A percentile compares a stretch with the other conserved stretches of the same genome.
Conservation (phyloP, 2,888 invertebrate species). For the Tetropium fuscum region DNA sequence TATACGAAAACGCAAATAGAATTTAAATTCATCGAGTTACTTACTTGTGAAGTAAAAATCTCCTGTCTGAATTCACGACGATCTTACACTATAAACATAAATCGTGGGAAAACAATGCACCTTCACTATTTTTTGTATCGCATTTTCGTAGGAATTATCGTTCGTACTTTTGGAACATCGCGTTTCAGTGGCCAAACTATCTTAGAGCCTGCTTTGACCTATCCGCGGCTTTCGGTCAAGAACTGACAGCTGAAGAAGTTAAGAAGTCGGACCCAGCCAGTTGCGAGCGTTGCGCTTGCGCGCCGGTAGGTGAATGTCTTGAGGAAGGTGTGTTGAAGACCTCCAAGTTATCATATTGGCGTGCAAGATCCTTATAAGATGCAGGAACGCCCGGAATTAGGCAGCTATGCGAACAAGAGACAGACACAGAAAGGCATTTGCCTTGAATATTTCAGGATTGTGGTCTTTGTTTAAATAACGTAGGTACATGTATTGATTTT, state of each 20-base stretch:
- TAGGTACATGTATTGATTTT: no score
- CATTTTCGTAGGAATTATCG: conserved; percentile 31
- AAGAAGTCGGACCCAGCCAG: conserved; percentile 54
- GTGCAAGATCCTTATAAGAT: background rate
- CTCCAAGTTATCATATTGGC: conserved; percentile 5
- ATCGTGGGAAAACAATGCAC: conserved; percentile 19
- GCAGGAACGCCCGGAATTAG: conserved; percentile 6
- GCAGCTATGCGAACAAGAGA: conserved; percentile 6
- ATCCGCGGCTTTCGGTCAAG: conserved; percentile 51
- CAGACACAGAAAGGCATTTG: background rate
- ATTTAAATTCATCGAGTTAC: conserved; percentile 2
- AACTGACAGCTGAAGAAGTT: conserved; percentile 57
- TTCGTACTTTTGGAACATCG: conserved; percentile 33
- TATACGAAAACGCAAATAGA: background rate
- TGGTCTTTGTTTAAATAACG: no score
- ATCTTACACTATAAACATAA: conserved; percentile 23
- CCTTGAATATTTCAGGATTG: background rate
- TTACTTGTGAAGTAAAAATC: conserved; percentile 9
- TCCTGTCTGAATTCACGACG: conserved; percentile 3
- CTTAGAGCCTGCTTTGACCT: conserved; percentile 13
- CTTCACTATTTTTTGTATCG: conserved; percentile 30
- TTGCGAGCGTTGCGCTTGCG: conserved; percentile 38
- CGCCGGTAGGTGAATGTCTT: conserved; percentile 34
- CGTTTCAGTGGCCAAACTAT: conserved; percentile 16
- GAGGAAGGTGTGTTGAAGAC: conserved; percentile 23